Conservation (phyloP, 35 echinoderm and acorn worm species). For the Eucidaris tribuloides region DNA sequence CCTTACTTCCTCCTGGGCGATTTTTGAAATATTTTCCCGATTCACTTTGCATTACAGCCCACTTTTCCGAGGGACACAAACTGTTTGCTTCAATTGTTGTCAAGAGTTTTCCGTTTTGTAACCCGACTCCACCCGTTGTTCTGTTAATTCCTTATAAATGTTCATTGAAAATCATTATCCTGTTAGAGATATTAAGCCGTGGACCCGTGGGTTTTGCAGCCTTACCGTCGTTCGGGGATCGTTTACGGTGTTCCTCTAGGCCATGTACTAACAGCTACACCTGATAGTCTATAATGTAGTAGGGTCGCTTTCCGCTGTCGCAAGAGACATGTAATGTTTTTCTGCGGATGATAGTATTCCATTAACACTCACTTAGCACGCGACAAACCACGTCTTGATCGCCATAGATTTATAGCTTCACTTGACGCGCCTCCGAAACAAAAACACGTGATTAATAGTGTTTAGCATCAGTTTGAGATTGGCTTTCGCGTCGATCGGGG, state of each 20-base stretch:
- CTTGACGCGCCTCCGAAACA: constrained; percentile 20
- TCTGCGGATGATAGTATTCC: constrained; percentile 21
- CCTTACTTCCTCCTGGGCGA: too few relatives aligned
- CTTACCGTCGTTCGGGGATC: constrained; percentile 17
- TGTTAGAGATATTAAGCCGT: constrained; percentile 3
- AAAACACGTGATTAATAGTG: constrained; percentile 31
- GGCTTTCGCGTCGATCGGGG: constrained; percentile 16
- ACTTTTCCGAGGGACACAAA: too few relatives aligned
- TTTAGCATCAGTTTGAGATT: constrained; percentile 6
- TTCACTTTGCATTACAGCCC: too few relatives aligned
- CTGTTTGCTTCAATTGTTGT: too few relatives aligned
- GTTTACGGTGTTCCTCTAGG: constrained; percentile 4
- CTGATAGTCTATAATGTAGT: background rate
- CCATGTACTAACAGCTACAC: background rate
- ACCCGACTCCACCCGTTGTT: background rate
- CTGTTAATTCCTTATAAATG: background rate
- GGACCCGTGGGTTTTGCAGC: background rate
- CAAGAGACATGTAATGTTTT: constrained; percentile 26
- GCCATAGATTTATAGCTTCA: constrained; percentile 9
- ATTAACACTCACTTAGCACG: constrained; percentile 37
- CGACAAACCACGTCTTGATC: background rate
- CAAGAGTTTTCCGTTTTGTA: too few relatives aligned
- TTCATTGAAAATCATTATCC: constrained; percentile 26
- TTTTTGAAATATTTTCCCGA: too few relatives aligned
- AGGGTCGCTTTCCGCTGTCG: constrained; percentile 6